A percentile compares a stretch with the other conserved stretches of the same genome.
These are phyloP conservation scores for Equus quagga DNA, from an alignment of 2,113 vertebrate species.

Conservation along the genomic window DNA sequence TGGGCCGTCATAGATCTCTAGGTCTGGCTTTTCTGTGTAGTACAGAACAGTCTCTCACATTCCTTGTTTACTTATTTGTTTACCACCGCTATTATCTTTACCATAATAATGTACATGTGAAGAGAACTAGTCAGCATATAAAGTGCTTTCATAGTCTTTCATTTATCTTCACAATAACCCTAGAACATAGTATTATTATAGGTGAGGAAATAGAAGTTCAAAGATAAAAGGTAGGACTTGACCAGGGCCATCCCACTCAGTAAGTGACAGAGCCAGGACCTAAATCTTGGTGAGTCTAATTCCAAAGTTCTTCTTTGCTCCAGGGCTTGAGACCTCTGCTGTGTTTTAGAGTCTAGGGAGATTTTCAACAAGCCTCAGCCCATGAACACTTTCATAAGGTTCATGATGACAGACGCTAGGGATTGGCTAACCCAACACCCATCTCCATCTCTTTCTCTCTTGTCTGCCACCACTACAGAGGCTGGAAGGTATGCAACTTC, in stretches of 20 bases:
- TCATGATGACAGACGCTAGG: background rate
- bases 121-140: background rate
- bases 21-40: background rate
- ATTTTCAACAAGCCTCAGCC: background rate
- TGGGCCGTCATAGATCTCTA: no score
- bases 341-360: background rate
- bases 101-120: background rate
- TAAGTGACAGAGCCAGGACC: background rate
- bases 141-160: background rate
- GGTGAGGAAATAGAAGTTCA: background rate
- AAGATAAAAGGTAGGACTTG: background rate
- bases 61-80: background rate
- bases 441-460: background rate
- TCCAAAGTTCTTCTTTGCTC: background rate
- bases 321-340: background rate
- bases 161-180: background rate
- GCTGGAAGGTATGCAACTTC: background rate
- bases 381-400: background rate
- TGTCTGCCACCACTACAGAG: background rate
- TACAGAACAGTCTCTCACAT: background rate
- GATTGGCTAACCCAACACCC: background rate
- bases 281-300: background rate
- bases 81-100: background rate
- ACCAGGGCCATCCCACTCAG: no score
- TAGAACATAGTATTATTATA: background rate